These are phyloP conservation scores for Psilopsiagon aurifrons DNA, from an alignment of 2,113 vertebrate genomes.

Conservation along the genomic window DNA sequence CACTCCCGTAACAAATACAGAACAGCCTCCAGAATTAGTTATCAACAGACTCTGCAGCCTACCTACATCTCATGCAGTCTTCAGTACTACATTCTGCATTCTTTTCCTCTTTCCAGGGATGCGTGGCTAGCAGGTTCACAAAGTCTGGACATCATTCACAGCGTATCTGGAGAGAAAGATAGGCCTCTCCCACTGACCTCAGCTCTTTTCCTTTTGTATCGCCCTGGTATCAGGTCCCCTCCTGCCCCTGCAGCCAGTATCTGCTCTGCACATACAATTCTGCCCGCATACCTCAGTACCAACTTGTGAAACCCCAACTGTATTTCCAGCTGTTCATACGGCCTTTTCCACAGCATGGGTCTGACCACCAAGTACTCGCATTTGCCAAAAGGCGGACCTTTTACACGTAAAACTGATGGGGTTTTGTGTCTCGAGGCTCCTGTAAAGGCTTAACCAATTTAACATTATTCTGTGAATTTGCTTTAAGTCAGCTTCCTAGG, in stretches of 20 bases:
- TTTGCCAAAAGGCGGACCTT: neutral
- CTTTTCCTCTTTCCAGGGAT: neutral
- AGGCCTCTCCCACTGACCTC: conserved; percentile 16
- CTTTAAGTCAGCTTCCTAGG: neutral
- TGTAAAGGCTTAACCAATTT: neutral
- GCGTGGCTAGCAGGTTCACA: neutral
- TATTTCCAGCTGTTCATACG: neutral
- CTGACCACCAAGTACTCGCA: neutral
- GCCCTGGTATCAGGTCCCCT: neutral
- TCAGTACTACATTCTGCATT: neutral
- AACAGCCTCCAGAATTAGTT: neutral
- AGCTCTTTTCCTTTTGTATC: neutral
- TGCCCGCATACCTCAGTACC: neutral
- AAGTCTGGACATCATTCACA: neutral
- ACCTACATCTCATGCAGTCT: neutral
- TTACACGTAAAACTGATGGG: neutral
- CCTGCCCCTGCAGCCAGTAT: conserved; percentile 1
- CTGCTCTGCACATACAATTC: neutral
- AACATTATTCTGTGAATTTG: neutral
- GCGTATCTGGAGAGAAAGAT: neutral
- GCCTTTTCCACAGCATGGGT: neutral
- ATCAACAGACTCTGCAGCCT: neutral
- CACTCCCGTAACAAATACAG: neutral
- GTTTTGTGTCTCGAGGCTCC: neutral
- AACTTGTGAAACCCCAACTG: neutral